Conservation (phyloP, 1,140 invertebrate genomes). For the Bradysia coprophila region DNA sequence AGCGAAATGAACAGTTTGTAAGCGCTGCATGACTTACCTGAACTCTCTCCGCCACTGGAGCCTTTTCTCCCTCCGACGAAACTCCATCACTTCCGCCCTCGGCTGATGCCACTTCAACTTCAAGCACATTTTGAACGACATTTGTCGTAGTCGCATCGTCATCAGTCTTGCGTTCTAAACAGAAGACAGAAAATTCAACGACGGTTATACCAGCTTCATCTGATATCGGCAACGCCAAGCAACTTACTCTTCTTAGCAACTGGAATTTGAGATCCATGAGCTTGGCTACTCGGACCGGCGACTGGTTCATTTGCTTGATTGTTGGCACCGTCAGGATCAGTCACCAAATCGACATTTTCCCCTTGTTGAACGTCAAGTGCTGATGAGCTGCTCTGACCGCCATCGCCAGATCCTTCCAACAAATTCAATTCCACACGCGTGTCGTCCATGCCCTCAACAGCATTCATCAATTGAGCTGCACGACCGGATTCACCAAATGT, state of each 20-base stretch:
- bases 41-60: conserved; percentile 26
- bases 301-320: conserved; percentile 12
- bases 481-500: conserved; percentile 43
- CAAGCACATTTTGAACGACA: conserved; percentile 8
- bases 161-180: not conserved
- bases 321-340: conserved; percentile 28
- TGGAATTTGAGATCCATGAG: no score
- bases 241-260: conserved; percentile 2
- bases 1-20: no score
- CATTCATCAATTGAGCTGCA: conserved; percentile 13
- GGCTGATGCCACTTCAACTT: conserved; percentile 14
- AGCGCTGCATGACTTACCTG: no score
- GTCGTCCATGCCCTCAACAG: conserved; percentile 49
- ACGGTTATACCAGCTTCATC: not conserved
- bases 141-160: conserved; percentile 3
- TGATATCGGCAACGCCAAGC: not conserved
- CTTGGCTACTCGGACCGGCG: not conserved
- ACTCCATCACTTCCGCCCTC: conserved; percentile 27
- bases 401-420: conserved; percentile 41
- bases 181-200: not conserved
- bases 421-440: conserved; percentile 45
- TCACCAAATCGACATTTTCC: no score
- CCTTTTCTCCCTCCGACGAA: conserved; percentile 39
- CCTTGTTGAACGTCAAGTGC: conserved; percentile 51
- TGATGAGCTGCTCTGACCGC: no score